phyloP scores from a whole-genome alignment of 2,113 vertebrate genomes.

The Prinia subflava region DNA sequence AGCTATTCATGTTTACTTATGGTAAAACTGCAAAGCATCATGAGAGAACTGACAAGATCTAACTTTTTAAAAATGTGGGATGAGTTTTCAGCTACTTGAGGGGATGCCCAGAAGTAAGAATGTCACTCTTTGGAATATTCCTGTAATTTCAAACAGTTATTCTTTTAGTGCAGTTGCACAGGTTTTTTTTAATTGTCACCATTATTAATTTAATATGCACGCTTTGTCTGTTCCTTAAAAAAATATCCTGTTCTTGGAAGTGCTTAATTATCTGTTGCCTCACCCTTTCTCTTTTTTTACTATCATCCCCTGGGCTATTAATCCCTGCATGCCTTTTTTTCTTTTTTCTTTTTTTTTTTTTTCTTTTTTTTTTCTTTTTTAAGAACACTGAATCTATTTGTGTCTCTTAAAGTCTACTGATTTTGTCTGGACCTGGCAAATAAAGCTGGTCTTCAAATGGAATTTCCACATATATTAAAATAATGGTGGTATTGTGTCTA shows the following conservation, averaged over 20 bases:
- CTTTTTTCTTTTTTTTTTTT: neutral
- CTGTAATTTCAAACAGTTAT: neutral
- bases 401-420: neutral
- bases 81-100: neutral
- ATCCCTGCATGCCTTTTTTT: accelerated
- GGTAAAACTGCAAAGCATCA: neutral
- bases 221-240: neutral
- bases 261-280: neutral
- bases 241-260: neutral
- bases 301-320: neutral
- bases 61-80: neutral
- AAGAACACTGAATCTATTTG: neutral
- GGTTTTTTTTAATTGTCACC: neutral
- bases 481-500: neutral
- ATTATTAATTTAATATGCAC: neutral
- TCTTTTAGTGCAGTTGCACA: neutral
- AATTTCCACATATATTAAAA: neutral
- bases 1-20: neutral
- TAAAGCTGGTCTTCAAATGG: neutral
- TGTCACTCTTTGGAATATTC: neutral
- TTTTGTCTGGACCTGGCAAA: neutral
- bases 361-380: neutral
- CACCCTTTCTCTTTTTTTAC: neutral
- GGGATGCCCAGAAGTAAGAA: neutral
- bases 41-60: neutral